Evolutionary conservation across 1,140 invertebrate genomes (phyloP), one percentile per base, ranked within the genome.

Genomic region (Neodiprion pinetum): DNA sequence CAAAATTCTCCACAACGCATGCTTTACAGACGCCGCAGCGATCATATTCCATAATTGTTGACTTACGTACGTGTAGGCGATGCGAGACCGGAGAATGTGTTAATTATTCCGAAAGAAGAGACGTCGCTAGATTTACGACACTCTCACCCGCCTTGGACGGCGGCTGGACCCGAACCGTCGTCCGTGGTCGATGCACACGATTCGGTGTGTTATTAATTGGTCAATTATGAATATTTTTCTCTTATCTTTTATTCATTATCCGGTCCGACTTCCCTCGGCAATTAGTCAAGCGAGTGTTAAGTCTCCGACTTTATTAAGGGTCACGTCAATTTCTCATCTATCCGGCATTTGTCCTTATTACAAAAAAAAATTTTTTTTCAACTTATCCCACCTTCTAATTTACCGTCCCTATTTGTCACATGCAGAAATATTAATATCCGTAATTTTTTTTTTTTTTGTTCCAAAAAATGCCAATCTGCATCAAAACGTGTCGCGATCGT

Each of bases 101-200:
- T 69, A 69, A 69, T 69, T 69, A 69, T 69, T 69, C 67, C 4
- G 67, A 23, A 69, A 69, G 67, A 69, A 69, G 67, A 69, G 67
- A 69, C 67, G 40, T 47, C 21, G 40, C 23, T 47, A 69, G 40
- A 69, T 69, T 69, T 69, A 69, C 67, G 53, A 61, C 53, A 17
- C 53, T 12, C n/a, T 61, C 53, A 17, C 11, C n/a, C 53, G 53
- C 11, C 53, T 61, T 9, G 53, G n/a, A 61, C 53, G 53, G 53
- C 53, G 53, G 11, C 53, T 61, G 53, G n/a, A 61, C 53, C 53
- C n/a, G 53, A 61, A 61, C 11, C 53, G n/a, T 9, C 53, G 53
- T 17, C 53, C 11, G 53, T 9, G 53, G 11, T 61, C 17, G 67
- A 69, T 47, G 40, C 40, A 23, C 40, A 69, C 67, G 67, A 11